phyloP scores from a whole-genome alignment of 2,797 vertebrate genomes.

The Distichodus sexfasciatus region DNA sequence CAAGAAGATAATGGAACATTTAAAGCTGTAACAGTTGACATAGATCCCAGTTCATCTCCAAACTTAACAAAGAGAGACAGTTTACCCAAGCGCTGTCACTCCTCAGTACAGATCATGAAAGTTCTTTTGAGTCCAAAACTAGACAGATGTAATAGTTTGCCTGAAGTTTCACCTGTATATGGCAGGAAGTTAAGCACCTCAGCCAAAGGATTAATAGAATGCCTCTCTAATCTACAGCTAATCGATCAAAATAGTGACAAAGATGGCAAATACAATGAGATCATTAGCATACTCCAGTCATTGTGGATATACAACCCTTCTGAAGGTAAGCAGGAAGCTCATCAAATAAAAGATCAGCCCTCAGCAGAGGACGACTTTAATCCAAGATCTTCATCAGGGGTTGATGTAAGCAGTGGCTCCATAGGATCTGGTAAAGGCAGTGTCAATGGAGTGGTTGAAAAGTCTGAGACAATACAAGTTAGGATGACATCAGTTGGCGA shows the following conservation, averaged over 20 bases:
- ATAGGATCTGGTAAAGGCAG: slow-evolving; percentile 84
- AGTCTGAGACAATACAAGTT: slow-evolving; percentile 37
- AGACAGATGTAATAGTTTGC: slow-evolving; percentile 87
- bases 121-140: slow-evolving; percentile 82
- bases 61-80: slow-evolving; percentile 50
- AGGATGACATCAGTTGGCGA: slow-evolving; percentile 19
- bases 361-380: slow-evolving; percentile 73
- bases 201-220: slow-evolving; percentile 81
- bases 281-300: slow-evolving; percentile 83
- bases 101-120: slow-evolving; percentile 89
- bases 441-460: slow-evolving; percentile 59
- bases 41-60: slow-evolving; percentile 1
- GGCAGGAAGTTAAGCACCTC: slow-evolving; percentile 86
- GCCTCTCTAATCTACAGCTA: slow-evolving; percentile 83
- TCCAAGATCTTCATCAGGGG: slow-evolving; percentile 87
- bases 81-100: slow-evolving; percentile 69
- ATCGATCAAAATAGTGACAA: slow-evolving; percentile 73
- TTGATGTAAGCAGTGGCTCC: slow-evolving; percentile 90
- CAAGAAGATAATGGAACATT: slow-evolving; percentile 33
- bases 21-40: slow-evolving; percentile 20
- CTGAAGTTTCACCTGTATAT: slow-evolving; percentile 82
- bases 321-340: slow-evolving; percentile 53
- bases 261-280: slow-evolving; percentile 74
- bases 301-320: slow-evolving; percentile 78
- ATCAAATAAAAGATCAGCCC: slow-evolving; percentile 40